These are phyloP conservation scores for Dufourea novaeangliae DNA, from an alignment of 1,140 invertebrate species.

Conservation along the genomic window DNA sequence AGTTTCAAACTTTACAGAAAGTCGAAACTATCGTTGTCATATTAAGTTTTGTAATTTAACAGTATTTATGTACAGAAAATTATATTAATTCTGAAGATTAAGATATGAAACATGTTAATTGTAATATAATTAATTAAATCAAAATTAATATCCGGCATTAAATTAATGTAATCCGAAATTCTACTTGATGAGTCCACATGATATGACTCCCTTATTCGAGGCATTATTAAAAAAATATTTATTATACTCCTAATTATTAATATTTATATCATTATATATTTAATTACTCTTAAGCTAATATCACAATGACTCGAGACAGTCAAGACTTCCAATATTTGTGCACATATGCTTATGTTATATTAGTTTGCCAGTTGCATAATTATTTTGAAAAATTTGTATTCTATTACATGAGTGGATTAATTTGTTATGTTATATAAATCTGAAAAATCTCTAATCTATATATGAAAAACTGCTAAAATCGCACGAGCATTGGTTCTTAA, in stretches of 20 bases:
- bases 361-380: slow-evolving; percentile 39
- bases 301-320: slow-evolving; percentile 79
- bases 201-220: slow-evolving; percentile 61
- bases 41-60: slow-evolving; percentile 49
- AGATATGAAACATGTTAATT: slow-evolving; percentile 42
- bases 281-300: slow-evolving; percentile 77
- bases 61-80: slow-evolving; percentile 62
- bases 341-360: slow-evolving; percentile 44
- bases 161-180: slow-evolving; percentile 57
- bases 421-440: slow-evolving; percentile 53
- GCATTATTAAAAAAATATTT: slow-evolving; percentile 75
- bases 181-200: slow-evolving; percentile 55
- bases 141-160: slow-evolving; percentile 51
- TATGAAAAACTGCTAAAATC: slow-evolving; percentile 64
- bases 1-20: slow-evolving; percentile 58
- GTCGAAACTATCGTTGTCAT: slow-evolving; percentile 39
- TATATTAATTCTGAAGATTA: slow-evolving; percentile 60
- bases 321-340: slow-evolving; percentile 70
- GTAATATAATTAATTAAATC: slow-evolving; percentile 51
- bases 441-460: slow-evolving; percentile 57
- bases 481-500: slow-evolving; percentile 50
- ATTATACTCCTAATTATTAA: slow-evolving; percentile 66
- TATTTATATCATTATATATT: slow-evolving; percentile 69
- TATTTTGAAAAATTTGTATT: slow-evolving; percentile 48
- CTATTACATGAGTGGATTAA: slow-evolving; percentile 49